Percentiles rank a stretch among this genome's conserved stretches.
Evolutionary conservation across 1,140 invertebrate species (phyloP).

Genomic region (Listronotus bonariensis): DNA sequence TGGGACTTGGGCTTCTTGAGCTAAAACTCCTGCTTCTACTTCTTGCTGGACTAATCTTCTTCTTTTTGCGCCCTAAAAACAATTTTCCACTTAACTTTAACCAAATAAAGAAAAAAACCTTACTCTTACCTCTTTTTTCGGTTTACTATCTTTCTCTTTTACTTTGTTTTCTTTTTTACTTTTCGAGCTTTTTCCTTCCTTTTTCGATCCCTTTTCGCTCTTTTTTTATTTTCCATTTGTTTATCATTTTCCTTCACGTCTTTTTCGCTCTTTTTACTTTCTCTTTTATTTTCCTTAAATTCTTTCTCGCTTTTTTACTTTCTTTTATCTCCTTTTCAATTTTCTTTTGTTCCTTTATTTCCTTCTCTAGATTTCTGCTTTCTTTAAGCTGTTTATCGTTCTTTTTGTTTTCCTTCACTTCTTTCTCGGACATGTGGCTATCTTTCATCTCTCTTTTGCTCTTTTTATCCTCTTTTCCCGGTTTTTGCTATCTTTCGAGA

Average conservation of each 20-base stretch:
- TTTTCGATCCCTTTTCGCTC: conserved; percentile 31
- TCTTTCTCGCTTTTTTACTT: conserved; percentile 24
- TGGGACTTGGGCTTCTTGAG: conserved; percentile 54
- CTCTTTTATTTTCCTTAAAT: conserved; percentile 39
- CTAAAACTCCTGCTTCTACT: conserved; percentile 54
- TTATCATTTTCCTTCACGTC: conserved; percentile 36
- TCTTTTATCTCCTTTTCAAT: conserved; percentile 2
- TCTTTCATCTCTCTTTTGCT: conserved; percentile 53
- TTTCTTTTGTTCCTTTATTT: not conserved
- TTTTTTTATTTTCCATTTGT: too few relatives aligned
- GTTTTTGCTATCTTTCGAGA: conserved; percentile 48
- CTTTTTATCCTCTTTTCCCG: conserved; percentile 49
- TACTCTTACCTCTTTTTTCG: conserved; percentile 42
- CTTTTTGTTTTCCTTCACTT: too few relatives aligned
- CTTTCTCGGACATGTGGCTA: conserved; percentile 48
- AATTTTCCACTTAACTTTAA: not conserved
- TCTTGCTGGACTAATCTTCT: conserved; percentile 37
- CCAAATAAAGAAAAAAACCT: not conserved
- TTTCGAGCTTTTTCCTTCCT: not conserved
- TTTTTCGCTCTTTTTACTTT: conserved; percentile 36
- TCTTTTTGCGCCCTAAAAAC: conserved; percentile 40
- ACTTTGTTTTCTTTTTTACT: conserved; percentile 43
- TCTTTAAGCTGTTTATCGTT: conserved; percentile 49
- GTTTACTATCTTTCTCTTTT: conserved; percentile 24
- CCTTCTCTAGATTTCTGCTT: conserved; percentile 38